Evolutionary conservation across 2,113 vertebrate species (phyloP).

Genomic region (Orcinus orca): DNA sequence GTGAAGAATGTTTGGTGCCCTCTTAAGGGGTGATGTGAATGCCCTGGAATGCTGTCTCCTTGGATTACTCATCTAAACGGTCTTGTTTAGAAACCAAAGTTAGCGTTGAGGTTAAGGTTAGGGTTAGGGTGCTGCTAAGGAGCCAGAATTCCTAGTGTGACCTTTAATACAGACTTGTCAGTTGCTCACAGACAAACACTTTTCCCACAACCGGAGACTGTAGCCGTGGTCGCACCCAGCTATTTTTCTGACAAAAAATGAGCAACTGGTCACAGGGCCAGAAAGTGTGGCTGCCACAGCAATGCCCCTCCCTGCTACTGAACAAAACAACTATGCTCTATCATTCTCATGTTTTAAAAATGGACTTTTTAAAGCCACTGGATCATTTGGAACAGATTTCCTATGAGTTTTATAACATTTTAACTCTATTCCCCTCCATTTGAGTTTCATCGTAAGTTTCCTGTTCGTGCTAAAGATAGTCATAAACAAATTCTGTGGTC

Average conservation of each 20-base stretch:
- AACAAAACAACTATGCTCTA: not conserved
- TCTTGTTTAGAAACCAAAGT: conserved; percentile 28
- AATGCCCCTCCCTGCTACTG: not conserved
- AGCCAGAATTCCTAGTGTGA: not conserved
- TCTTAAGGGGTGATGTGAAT: not conserved
- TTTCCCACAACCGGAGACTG: not conserved
- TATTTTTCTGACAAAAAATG: not conserved
- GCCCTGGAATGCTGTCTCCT: not conserved
- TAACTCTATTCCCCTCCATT: conserved; percentile 34
- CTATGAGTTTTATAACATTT: conserved; percentile 51
- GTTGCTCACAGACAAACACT: conserved; percentile 30
- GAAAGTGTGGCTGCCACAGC: not conserved
- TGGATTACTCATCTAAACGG: not conserved
- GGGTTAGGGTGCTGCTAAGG: not conserved
- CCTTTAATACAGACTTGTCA: not conserved
- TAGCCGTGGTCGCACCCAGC: not conserved
- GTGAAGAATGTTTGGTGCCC: not conserved
- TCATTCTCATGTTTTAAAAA: conserved; percentile 20
- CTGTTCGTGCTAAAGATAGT: conserved; percentile 67
- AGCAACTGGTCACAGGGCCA: not conserved
- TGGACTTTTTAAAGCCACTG: conserved; percentile 25
- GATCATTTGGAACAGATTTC: conserved; percentile 50
- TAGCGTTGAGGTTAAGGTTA: not conserved
- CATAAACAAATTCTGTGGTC: conserved; percentile 72
- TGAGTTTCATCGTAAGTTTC: conserved; percentile 54